phyloP scores from a whole-genome alignment of 1,140 invertebrate genomes.

The Dufourea novaeangliae region DNA sequence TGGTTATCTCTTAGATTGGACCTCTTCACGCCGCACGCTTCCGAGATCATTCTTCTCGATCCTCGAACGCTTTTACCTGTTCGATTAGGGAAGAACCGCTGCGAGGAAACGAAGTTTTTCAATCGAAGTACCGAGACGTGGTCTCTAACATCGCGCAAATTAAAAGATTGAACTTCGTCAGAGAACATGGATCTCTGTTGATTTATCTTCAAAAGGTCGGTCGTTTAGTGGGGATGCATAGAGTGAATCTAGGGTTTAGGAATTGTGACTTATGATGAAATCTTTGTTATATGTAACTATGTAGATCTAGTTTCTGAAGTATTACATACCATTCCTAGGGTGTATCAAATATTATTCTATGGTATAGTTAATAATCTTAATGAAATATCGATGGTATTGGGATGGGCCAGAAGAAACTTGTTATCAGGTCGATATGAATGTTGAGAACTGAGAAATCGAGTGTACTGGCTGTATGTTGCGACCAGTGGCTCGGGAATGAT shows the following conservation, averaged over 20 bases:
- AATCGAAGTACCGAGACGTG: not conserved
- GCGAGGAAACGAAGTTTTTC: conserved; percentile 35
- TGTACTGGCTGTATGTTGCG: not conserved
- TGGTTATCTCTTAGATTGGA: conserved; percentile 33
- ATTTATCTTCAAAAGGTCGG: too few species aligned
- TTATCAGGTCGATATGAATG: conserved; percentile 64
- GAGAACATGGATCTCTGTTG: too few species aligned
- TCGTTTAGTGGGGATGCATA: too few species aligned
- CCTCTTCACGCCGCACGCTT: conserved; percentile 25
- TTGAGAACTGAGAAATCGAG: not conserved
- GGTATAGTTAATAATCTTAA: too few species aligned
- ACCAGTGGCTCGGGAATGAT: conserved; percentile 71
- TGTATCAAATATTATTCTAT: too few species aligned
- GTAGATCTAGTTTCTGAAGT: too few species aligned
- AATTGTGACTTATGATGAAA: too few species aligned
- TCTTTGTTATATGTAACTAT: too few species aligned
- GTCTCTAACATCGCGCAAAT: not conserved
- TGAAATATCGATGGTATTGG: not conserved
- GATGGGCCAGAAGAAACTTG: conserved; percentile 1
- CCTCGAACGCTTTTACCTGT: not conserved
- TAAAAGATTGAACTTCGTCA: not conserved
- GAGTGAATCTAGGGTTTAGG: too few species aligned
- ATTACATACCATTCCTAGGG: too few species aligned
- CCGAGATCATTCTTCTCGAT: conserved; percentile 24
- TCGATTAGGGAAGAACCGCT: not conserved